Evolutionary conservation across 1,140 invertebrate genomes (phyloP).

Genomic region (Nilaparvata lugens): DNA sequence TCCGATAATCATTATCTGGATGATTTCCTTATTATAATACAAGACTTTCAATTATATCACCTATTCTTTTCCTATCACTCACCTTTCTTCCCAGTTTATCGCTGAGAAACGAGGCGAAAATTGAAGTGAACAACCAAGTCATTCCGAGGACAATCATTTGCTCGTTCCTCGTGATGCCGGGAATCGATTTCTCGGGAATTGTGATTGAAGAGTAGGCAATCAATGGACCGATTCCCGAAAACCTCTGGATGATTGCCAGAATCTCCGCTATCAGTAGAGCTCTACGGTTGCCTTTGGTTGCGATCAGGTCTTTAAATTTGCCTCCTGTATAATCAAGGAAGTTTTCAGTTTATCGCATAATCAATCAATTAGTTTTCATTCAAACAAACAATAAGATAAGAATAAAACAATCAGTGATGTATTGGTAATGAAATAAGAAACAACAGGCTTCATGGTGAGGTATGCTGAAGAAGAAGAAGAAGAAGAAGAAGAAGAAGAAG

Average conservation of each 20-base stretch:
- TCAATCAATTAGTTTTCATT: too few relatives aligned
- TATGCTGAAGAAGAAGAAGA: too few relatives aligned
- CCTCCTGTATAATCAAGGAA: background rate
- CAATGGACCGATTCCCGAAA: conserved; percentile 65
- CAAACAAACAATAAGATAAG: too few relatives aligned
- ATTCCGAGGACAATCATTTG: background rate
- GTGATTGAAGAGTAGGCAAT: conserved; percentile 67
- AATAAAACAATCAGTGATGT: too few relatives aligned
- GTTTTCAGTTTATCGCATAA: too few relatives aligned
- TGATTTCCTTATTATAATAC: too few relatives aligned
- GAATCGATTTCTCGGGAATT: conserved; percentile 40
- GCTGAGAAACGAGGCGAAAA: background rate
- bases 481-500: too few relatives aligned
- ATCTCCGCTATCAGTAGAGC: conserved; percentile 52
- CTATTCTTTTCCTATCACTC: too few relatives aligned
- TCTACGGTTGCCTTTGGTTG: conserved; percentile 46
- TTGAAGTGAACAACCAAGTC: background rate
- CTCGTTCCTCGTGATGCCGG: background rate
- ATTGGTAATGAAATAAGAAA: too few relatives aligned
- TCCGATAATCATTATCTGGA: too few relatives aligned
- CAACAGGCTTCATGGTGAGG: too few relatives aligned
- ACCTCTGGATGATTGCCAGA: conserved; percentile 62
- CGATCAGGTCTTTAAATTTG: conserved; percentile 41
- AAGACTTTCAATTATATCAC: too few relatives aligned
- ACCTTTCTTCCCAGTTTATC: background rate